Base-by-base conservation (phyloP, 2,113 vertebrate genomes). In the Salvator merianae region DNA sequence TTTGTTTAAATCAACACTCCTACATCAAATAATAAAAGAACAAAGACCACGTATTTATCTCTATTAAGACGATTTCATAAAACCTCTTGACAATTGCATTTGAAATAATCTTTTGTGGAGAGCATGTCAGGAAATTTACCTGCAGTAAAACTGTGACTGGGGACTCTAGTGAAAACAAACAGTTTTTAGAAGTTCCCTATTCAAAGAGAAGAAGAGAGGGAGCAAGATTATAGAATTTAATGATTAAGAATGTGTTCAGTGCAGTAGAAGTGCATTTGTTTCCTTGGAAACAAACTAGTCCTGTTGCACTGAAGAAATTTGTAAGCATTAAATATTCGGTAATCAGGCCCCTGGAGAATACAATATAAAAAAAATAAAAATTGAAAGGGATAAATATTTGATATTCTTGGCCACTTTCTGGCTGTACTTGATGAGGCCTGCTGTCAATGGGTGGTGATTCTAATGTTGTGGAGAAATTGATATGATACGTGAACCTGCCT, bases 281-380 rank as follows among this genome's bases (percentile, higher is more conserved):
- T 95, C 95, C 94, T 94, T 94, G 94, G 94, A 96, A 95, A 96
- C 94, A 96, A 95, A 95, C 90, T 91, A 91, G 93, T 91, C 89
- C 87, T 93, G 85, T 94, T 88, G 74, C 91, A 93, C 89, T 83
- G 88, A 94, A 96, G 91, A 95, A 95, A 95, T 95, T 92, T 94
- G 88, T 95, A 95, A 95, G 94, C 92, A 93, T 95, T 95, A 95
- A 95, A 94, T 95, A 94, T 95, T 96, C 94, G 94, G 88, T 95
- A 96, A 95, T 95, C 94, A 95, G 93, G 83, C 87, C 92, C 92
- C 94, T 91, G 89, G 93, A 95, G 94, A 95, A 94, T 93, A 91
- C 91, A 94, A 91, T 95, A 94, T 91, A 94, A 85, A 89, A 93
- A 59, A 59, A 47, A 47, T 47, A 59, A 59, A 59, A 92, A 30